Evolutionary conservation across 2,113 vertebrate species (phyloP), one percentile per base, ranked within the genome.

Genomic region (Oreocharis arfaki): DNA sequence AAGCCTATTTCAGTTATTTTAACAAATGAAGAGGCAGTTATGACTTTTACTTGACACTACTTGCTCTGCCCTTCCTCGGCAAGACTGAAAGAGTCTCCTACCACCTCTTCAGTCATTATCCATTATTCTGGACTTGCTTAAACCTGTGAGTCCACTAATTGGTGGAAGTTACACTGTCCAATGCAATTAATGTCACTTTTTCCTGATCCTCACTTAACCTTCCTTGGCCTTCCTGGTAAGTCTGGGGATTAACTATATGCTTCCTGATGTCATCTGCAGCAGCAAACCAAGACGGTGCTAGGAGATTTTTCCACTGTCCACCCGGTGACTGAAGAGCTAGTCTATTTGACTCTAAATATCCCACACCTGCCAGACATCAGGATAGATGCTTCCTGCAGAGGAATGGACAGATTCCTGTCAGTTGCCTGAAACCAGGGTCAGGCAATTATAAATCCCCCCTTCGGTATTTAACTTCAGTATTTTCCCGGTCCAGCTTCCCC

Each of bases 111-210:
- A 67, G 68, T 42, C 77, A 44, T 14, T 19, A 73, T 6, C 27
- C 5, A 17, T 64, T 77, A 59, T 21, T 71, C 52, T 22, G 22
- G n/a, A 59, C 84, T 44, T 5, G 1, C 22, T 91, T 87, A 68
- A 91, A 64, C 39, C 75, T 52, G 22, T 0, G 0, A 88, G 28
- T 67, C 63, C 41, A 35, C 49, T 89, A 82, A 93, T n/a, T 56
- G 74, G 47, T 74, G 22, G 84, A 92, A 93, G 77, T 80, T 52
- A 65, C 60, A 19, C 26, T 37, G 84, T 46, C 91, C 75, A 61
- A 26, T 11, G 23, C 26, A 74, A 91, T 95, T 83, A 91, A 67
- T 9, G 52, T 93, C 90, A 96, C 95, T 96, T 95, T 92, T 95
- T 81, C 88, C 56, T 93, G 87, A 88, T 93, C 87, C 80, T 88